Evolutionary conservation across 2,113 vertebrate genomes (phyloP).

Genomic region (Cisticola juncidis): DNA sequence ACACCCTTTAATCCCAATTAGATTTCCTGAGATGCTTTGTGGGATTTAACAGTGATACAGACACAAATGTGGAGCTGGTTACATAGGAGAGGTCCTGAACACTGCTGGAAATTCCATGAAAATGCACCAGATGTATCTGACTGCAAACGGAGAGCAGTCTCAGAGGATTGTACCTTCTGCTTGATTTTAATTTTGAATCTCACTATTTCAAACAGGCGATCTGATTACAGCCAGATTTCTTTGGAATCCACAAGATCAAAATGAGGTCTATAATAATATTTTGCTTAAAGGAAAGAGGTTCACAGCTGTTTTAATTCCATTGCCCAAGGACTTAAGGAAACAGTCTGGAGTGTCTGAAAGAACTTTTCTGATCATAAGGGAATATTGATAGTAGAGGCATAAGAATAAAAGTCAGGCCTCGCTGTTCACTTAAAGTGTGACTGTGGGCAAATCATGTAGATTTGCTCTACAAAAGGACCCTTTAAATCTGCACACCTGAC

Average conservation of each 20-base stretch:
- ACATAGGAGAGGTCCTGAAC: not conserved
- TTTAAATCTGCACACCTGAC: not conserved
- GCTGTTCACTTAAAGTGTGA: not conserved
- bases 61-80: not conserved
- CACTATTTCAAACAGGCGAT: not conserved
- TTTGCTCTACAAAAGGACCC: not conserved
- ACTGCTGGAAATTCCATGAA: not conserved
- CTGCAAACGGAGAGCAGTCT: not conserved
- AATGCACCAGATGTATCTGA: not conserved
- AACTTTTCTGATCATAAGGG: not conserved
- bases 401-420: not conserved
- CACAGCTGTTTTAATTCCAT: not conserved
- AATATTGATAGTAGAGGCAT: not conserved
- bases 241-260: not conserved
- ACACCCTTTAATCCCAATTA: not conserved
- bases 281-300: not conserved
- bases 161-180: not conserved
- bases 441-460: not conserved
- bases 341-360: not conserved
- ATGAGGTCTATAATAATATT: not conserved
- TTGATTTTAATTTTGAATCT: not conserved
- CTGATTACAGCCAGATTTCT: not conserved
- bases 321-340: not conserved
- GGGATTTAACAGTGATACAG: not conserved
- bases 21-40: not conserved